Evolutionary conservation across 2,113 vertebrate species (phyloP).

Genomic region (Noturus placidus): DNA sequence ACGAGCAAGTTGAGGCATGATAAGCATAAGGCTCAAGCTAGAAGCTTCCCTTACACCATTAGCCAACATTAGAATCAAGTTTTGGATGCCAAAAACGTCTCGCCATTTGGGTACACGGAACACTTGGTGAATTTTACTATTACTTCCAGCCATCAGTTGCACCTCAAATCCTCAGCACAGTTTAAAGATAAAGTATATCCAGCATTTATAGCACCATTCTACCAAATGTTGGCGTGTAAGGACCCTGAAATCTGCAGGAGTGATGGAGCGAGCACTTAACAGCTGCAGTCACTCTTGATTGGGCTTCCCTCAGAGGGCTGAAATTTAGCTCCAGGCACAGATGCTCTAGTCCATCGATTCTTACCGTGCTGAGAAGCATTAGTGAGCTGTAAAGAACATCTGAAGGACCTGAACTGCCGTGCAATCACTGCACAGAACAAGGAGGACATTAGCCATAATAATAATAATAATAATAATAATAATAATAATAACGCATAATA

Average conservation of each 20-base stretch:
- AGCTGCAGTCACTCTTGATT: constrained; percentile 7
- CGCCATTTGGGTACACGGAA: neutral
- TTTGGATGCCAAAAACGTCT: neutral
- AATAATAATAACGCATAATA: neutral
- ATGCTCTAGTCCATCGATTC: constrained; percentile 53
- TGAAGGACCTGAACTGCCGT: constrained; percentile 46
- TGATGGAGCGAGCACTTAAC: neutral
- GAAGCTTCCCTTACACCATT: neutral
- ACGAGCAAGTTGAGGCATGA: no score
- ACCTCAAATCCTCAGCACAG: neutral
- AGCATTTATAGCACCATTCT: neutral
- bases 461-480: neutral
- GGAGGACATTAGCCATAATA: neutral
- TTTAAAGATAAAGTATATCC: neutral
- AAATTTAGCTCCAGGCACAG: constrained; percentile 48
- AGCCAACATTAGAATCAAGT: neutral
- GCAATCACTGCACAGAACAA: neutral
- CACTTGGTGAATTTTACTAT: neutral
- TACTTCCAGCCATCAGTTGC: neutral
- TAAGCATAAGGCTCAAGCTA: no score
- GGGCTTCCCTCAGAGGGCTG: constrained; percentile 24
- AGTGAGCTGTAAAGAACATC: constrained; percentile 48
- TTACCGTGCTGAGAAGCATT: constrained; percentile 39
- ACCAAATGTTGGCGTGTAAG: neutral
- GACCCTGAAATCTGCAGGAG: neutral